phyloP scores from a whole-genome alignment of 2,797 vertebrate species.

The Antrozous pallidus region DNA sequence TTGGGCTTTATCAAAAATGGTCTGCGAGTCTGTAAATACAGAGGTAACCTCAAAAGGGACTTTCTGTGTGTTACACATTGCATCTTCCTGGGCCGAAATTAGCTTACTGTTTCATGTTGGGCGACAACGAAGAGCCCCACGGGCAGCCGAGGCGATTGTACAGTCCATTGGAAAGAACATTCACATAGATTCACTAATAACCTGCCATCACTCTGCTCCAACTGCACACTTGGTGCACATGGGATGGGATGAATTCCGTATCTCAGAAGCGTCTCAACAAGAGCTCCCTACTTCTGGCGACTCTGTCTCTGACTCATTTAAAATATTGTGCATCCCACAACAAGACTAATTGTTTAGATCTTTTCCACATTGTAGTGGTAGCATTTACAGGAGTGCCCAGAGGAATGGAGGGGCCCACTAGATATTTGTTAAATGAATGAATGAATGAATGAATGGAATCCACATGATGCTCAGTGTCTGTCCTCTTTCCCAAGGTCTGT shows the following conservation, averaged over 20 bases:
- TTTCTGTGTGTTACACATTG: conserved; percentile 41
- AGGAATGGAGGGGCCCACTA: background rate
- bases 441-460: background rate
- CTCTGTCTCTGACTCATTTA: background rate
- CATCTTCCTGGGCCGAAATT: conserved; percentile 65
- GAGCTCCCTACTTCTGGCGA: background rate
- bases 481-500: conserved; percentile 87
- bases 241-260: conserved; percentile 2
- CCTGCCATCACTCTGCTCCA: background rate
- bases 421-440: background rate
- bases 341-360: too few species aligned
- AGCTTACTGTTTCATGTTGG: conserved; percentile 72
- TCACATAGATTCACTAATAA: background rate
- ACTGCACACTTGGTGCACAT: conserved; percentile 30
- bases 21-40: conserved; percentile 66
- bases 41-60: conserved; percentile 65
- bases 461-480: conserved; percentile 61
- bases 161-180: conserved; percentile 5
- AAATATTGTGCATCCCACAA: background rate
- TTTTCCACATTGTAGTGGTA: background rate
- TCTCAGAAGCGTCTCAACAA: background rate
- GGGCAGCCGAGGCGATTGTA: conserved; percentile 34
- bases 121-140: conserved; percentile 15
- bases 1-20: conserved; percentile 71
- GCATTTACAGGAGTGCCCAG: background rate